These are phyloP conservation scores for Potamilus streckersoni DNA, from an alignment of 1,140 invertebrate genomes.

Conservation along the genomic window DNA sequence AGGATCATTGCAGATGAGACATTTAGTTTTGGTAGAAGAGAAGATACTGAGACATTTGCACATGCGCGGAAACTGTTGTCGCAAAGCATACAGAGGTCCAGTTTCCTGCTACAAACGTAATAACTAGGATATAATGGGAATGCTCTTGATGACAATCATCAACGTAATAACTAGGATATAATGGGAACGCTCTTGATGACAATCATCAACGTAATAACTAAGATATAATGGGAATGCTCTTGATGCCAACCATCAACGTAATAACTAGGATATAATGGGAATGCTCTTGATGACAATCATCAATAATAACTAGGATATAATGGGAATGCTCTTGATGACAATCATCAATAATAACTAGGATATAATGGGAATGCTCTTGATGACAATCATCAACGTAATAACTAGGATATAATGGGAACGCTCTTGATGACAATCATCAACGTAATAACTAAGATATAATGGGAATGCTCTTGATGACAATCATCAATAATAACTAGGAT, in stretches of 20 bases:
- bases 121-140: background rate
- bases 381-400: background rate
- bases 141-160: too few relatives aligned
- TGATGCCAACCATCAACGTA: too few relatives aligned
- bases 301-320: background rate
- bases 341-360: background rate
- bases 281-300: too few relatives aligned
- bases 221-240: too few relatives aligned
- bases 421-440: background rate
- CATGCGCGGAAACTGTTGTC: conserved; percentile 7
- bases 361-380: background rate
- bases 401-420: background rate
- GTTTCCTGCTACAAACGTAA: conserved; percentile 6
- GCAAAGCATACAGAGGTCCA: conserved; percentile 14
- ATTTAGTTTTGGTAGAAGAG: conserved; percentile 1
- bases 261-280: too few relatives aligned
- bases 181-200: too few relatives aligned
- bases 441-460: background rate
- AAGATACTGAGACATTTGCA: conserved; percentile 7
- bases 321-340: background rate
- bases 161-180: too few relatives aligned
- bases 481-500: background rate
- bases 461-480: background rate
- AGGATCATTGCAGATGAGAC: conserved; percentile 20
- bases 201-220: too few relatives aligned